These are phyloP conservation scores for Ruditapes philippinarum DNA, from an alignment of 1,140 invertebrate species.

Conservation along the genomic window DNA sequence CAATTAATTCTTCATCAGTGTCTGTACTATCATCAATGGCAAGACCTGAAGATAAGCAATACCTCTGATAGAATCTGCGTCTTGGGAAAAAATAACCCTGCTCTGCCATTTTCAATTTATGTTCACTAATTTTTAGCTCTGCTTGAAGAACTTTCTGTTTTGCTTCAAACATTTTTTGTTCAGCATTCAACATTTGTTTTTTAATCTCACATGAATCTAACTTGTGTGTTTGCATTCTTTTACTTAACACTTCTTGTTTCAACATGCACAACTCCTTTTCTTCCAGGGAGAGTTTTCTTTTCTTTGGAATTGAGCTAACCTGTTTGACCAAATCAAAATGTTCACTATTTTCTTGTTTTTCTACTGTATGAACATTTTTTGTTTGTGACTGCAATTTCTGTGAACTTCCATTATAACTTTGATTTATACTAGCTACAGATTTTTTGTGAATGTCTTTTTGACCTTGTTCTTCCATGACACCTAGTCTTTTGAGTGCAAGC, in stretches of 20 bases:
- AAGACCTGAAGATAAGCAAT: background rate
- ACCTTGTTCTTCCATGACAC: background rate
- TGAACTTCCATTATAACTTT: no score
- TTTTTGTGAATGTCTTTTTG: background rate
- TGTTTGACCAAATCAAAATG: no score
- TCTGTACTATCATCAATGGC: background rate
- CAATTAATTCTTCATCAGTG: background rate
- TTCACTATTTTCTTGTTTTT: no score
- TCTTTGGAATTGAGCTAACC: background rate
- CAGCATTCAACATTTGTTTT: background rate
- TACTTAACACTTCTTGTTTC: background rate
- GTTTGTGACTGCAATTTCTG: no score
- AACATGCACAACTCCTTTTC: background rate
- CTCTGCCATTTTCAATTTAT: background rate
- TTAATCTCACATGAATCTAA: background rate
- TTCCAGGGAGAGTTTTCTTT: background rate
- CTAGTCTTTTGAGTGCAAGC: slow-evolving; percentile 1
- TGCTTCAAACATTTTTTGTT: background rate
- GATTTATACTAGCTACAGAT: background rate
- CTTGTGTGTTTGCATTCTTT: background rate
- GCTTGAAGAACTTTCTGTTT: background rate
- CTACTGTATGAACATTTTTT: no score
- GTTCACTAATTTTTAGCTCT: background rate
- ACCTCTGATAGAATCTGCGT: background rate
- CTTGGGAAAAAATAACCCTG: background rate